Conservation (phyloP, 1,140 invertebrate genomes). For the Sarcophaga peregrina region DNA sequence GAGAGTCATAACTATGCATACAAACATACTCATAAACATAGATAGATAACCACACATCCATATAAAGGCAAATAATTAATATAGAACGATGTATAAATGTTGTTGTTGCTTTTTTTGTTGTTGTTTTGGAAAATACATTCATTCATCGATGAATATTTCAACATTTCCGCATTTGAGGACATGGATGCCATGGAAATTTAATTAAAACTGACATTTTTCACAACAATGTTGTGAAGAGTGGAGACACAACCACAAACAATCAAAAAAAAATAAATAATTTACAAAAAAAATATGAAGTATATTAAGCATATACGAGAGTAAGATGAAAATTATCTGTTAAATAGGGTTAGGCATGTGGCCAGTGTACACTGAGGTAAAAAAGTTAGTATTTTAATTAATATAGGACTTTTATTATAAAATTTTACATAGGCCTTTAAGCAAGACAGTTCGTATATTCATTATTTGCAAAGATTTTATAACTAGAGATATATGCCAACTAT, state of each 20-base stretch:
- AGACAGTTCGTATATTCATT: too few species aligned
- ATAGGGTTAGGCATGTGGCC: too few species aligned
- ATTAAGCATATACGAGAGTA: too few species aligned
- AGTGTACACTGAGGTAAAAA: too few species aligned
- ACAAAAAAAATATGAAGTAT: too few species aligned
- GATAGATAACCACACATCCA: background rate
- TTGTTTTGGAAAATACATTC: background rate
- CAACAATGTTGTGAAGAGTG: background rate
- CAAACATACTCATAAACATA: background rate
- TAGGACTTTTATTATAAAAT: too few species aligned
- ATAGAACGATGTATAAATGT: background rate
- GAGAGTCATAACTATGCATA: background rate
- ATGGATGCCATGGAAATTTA: constrained; percentile 57
- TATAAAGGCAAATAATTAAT: background rate
- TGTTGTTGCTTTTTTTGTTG: background rate
- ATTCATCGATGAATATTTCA: constrained; percentile 50
- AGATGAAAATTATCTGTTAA: too few species aligned
- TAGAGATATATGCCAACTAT: too few species aligned
- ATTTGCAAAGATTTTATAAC: too few species aligned
- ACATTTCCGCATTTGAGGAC: constrained; percentile 54
- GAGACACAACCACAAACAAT: background rate
- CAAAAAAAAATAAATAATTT: constrained; percentile 18
- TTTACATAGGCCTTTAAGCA: too few species aligned
- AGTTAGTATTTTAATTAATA: too few species aligned
- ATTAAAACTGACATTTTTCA: constrained; percentile 54